Percentiles rank a stretch among this genome's conserved stretches.
Conservation (phyloP, 2,113 vertebrate genomes). For the Stercorarius parasiticus region DNA sequence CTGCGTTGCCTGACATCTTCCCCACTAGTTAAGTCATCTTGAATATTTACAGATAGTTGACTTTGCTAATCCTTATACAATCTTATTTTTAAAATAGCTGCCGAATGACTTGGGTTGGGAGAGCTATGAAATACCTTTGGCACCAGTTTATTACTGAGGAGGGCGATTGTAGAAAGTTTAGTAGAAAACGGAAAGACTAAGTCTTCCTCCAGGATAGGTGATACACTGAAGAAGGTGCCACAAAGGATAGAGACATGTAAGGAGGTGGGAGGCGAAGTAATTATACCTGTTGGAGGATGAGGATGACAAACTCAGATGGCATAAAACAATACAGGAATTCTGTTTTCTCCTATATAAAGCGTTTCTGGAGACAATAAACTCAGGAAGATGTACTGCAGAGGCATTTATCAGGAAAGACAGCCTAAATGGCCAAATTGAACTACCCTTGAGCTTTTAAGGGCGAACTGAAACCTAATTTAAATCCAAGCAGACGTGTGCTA, state of each 20-base stretch:
- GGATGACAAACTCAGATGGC: neutral
- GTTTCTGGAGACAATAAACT: neutral
- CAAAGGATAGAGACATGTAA: neutral
- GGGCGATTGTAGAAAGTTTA: neutral
- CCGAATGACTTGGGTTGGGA: neutral
- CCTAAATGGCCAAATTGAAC: neutral
- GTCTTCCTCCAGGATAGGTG: neutral
- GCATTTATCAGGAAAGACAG: neutral
- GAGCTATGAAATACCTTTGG: neutral
- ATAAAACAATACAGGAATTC: neutral
- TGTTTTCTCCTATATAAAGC: neutral
- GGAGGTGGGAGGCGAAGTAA: neutral
- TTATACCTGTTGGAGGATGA: neutral
- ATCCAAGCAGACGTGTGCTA: neutral
- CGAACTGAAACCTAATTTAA: neutral
- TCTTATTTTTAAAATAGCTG: neutral
- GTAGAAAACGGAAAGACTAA: neutral
- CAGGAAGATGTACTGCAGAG: neutral
- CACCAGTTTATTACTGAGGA: neutral
- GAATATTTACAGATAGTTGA: neutral
- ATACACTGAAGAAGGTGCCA: neutral
- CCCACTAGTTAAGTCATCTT: neutral
- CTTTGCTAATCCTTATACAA: neutral
- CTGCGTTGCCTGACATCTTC: neutral
- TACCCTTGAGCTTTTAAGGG: neutral